Evolutionary conservation across 2,888 invertebrate species (phyloP).

Genomic region (Myathropa florea): DNA sequence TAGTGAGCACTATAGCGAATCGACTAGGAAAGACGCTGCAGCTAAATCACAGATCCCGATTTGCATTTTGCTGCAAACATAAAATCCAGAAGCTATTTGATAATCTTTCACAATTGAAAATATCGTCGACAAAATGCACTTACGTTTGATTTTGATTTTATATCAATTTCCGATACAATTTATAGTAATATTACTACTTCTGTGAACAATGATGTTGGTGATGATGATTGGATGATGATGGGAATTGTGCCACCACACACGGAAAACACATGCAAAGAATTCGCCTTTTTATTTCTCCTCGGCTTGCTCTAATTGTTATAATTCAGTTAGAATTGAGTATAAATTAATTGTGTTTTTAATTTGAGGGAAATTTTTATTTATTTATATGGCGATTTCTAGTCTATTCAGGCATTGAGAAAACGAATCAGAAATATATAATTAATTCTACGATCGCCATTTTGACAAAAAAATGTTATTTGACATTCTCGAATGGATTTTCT

Average conservation of each 20-base stretch:
- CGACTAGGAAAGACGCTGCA: conserved; percentile 44
- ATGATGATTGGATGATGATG: conserved; percentile 59
- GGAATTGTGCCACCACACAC: conserved; percentile 68
- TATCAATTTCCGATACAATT: conserved; percentile 6
- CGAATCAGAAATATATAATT: conserved; percentile 63
- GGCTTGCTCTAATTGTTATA: not conserved
- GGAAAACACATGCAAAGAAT: conserved; percentile 69
- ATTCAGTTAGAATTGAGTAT: conserved; percentile 23
- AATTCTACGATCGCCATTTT: conserved; percentile 73
- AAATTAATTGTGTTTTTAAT: conserved; percentile 34
- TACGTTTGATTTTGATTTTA: conserved; percentile 27
- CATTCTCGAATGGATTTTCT: conserved; percentile 69
- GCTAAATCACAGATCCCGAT: conserved; percentile 48
- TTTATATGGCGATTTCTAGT: conserved; percentile 58
- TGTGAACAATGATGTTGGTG: conserved; percentile 46
- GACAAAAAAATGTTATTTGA: conserved; percentile 72
- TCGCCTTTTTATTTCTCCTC: conserved; percentile 37
- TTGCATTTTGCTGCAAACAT: conserved; percentile 60
- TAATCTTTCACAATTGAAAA: conserved; percentile 5
- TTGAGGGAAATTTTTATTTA: conserved; percentile 50
- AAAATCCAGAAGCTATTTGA: conserved; percentile 34
- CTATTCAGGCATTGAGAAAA: conserved; percentile 59
- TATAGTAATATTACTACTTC: conserved; percentile 15
- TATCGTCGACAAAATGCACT: not conserved
- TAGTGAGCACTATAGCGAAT: conserved; percentile 40